Evolutionary conservation across 2,797 vertebrate genomes (phyloP).

Genomic region (Muscicapa striata): DNA sequence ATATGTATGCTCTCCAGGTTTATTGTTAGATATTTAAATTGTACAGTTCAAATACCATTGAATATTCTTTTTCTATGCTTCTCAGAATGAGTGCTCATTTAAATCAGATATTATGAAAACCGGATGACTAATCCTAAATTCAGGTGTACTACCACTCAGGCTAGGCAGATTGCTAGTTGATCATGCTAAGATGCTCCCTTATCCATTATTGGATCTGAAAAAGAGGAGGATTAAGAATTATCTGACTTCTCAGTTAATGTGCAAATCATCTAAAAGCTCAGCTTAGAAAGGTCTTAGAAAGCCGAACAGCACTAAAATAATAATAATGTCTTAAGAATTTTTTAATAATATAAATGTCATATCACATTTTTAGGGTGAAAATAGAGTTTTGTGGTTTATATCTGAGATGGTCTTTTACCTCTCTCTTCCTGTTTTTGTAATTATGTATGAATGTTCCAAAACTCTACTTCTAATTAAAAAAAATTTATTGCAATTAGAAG

Average conservation of each 20-base stretch:
- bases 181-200: slow-evolving; percentile 89
- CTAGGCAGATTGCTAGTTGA: slow-evolving; percentile 91
- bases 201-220: slow-evolving; percentile 95
- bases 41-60: slow-evolving; percentile 15
- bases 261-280: slow-evolving; percentile 89
- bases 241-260: slow-evolving; percentile 93
- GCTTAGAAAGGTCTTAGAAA: slow-evolving; percentile 75
- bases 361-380: slow-evolving; percentile 49
- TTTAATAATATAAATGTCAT: slow-evolving; percentile 47
- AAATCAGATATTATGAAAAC: slow-evolving; percentile 71
- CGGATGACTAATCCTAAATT: slow-evolving; percentile 83
- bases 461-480: slow-evolving; percentile 33
- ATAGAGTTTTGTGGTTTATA: slow-evolving; percentile 38
- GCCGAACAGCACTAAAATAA: slow-evolving; percentile 71
- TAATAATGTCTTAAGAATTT: slow-evolving; percentile 64
- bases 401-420: slow-evolving; percentile 29
- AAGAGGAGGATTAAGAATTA: slow-evolving; percentile 96
- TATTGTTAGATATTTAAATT: slow-evolving; percentile 22
- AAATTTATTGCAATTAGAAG: slow-evolving; percentile 56
- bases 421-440: slow-evolving; percentile 4
- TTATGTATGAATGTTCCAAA: slow-evolving; percentile 30
- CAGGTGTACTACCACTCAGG: slow-evolving; percentile 86
- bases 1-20: not conserved
- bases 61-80: slow-evolving; percentile 44
- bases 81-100: slow-evolving; percentile 60